Percentiles rank a stretch among this genome's conserved stretches.
phyloP scores from a whole-genome alignment of 2,797 vertebrate species.

The Heliangelus exortis region DNA sequence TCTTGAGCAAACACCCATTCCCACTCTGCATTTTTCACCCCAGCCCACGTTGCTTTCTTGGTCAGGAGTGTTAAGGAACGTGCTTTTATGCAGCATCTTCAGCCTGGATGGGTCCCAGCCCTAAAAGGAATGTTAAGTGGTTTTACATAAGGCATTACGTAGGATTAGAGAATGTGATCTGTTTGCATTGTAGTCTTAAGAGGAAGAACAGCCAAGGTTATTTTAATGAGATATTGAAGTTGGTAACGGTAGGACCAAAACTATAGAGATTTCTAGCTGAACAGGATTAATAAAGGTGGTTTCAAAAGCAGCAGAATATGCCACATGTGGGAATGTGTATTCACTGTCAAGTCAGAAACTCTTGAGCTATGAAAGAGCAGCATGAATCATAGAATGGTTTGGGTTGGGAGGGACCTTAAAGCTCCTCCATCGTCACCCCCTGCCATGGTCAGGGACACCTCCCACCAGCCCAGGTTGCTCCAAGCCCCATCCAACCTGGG shows the following conservation, averaged over 20 bases:
- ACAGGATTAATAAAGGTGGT: background rate
- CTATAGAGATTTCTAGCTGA: background rate
- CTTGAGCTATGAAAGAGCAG: background rate
- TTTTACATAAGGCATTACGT: slow-evolving; percentile 64
- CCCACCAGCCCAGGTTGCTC: no score
- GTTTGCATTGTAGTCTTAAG: slow-evolving; percentile 40
- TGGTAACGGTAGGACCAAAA: background rate
- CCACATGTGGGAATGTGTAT: rapidly evolving
- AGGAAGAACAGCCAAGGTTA: background rate
- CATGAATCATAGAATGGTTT: background rate
- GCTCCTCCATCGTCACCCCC: no score
- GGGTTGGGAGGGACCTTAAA: no score
- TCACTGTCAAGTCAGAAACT: background rate
- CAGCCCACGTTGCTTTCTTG: background rate
- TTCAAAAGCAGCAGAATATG: background rate
- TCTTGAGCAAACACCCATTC: background rate
- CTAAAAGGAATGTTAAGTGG: slow-evolving; percentile 57
- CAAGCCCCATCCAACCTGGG: no score
- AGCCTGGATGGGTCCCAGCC: slow-evolving; percentile 46
- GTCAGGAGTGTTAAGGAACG: slow-evolving; percentile 30
- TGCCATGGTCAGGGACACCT: no score
- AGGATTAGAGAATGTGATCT: slow-evolving; percentile 48
- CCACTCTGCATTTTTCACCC: background rate
- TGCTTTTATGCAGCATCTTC: slow-evolving; percentile 54
- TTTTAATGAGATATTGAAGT: background rate